Evolutionary conservation across 2,113 vertebrate genomes (phyloP).

Genomic region (Pycnonotus jocosus): DNA sequence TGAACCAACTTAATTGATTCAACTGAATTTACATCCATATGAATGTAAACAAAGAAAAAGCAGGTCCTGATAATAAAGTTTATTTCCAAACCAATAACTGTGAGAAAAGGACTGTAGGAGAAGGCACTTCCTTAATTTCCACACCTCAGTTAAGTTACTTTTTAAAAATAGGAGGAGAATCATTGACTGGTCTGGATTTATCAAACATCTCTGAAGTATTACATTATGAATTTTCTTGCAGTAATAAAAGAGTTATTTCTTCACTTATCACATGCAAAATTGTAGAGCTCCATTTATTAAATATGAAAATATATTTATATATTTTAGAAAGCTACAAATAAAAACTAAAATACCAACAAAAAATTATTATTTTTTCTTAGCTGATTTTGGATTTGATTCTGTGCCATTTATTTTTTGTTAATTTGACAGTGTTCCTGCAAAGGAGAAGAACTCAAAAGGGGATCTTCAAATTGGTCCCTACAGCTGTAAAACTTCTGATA

Average conservation of each 20-base stretch:
- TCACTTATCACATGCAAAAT: neutral
- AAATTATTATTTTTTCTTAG: neutral
- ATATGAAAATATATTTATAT: neutral
- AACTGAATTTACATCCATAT: neutral
- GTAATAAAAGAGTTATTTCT: neutral
- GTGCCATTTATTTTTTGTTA: neutral
- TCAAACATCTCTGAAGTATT: neutral
- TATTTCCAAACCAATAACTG: neutral
- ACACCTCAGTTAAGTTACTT: neutral
- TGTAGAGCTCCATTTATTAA: neutral
- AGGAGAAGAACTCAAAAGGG: neutral
- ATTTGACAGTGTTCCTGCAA: neutral
- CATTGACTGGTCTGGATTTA: neutral
- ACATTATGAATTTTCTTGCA: neutral
- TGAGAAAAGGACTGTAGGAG: neutral
- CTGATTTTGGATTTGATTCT: neutral
- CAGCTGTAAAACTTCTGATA: slow-evolving; percentile 56
- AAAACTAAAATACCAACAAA: neutral
- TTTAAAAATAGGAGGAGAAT: neutral
- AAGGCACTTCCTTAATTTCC: neutral
- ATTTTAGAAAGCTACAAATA: neutral
- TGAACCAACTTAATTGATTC: neutral
- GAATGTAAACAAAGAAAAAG: neutral
- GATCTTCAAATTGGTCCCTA: neutral
- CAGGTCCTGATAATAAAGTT: neutral